These are phyloP conservation scores for Drosophila athabasca DNA, from an alignment of 1,140 invertebrate species.

Conservation along the genomic window DNA sequence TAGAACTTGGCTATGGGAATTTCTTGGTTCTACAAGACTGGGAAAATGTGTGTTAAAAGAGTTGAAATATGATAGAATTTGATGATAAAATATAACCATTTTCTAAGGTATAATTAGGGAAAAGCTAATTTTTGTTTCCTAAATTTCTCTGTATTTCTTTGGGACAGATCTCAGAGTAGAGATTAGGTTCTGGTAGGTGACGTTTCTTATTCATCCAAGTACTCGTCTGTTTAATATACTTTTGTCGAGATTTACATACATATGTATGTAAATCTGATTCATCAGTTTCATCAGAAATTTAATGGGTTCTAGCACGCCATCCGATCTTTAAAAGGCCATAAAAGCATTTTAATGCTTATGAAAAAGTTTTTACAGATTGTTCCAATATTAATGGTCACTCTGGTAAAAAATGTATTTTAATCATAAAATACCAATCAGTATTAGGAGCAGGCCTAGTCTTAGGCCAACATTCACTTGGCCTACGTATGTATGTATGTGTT, in stretches of 20 bases:
- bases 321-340: background rate
- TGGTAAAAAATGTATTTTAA: no score
- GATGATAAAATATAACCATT: no score
- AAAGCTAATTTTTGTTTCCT: no score
- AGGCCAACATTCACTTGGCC: conserved; percentile 15
- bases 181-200: no score
- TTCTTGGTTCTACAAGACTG: background rate
- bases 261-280: no score
- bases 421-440: background rate
- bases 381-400: background rate
- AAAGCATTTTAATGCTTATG: background rate
- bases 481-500: conserved; percentile 14
- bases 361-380: background rate
- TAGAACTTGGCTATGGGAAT: conserved; percentile 18
- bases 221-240: no score
- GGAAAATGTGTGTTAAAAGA: background rate
- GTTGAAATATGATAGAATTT: background rate
- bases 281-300: no score
- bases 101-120: background rate
- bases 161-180: no score
- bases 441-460: no score
- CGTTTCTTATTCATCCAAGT: no score
- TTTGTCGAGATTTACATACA: no score
- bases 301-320: background rate
- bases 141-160: no score